A percentile compares a stretch with the other conserved stretches of the same genome.
Evolutionary conservation across 2,797 vertebrate genomes (phyloP).

Genomic region (Austrolebias charrua): DNA sequence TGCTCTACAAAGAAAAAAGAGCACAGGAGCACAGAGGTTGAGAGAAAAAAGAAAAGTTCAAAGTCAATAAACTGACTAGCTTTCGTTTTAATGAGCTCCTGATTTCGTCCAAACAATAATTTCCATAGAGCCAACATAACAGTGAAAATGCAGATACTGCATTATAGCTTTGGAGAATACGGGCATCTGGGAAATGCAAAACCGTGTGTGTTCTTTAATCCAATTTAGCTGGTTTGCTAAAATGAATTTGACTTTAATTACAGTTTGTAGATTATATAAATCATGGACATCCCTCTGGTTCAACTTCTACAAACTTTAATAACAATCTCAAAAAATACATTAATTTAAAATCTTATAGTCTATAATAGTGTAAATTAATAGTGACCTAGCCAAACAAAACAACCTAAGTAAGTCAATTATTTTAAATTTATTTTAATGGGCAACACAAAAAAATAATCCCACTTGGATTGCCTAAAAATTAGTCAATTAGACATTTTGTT

Average conservation of each 20-base stretch:
- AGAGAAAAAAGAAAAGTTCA: background rate
- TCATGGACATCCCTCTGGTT: background rate
- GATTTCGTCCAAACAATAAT: background rate
- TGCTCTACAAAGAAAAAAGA: constrained; percentile 1
- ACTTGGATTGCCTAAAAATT: too few relatives aligned
- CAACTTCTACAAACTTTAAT: background rate
- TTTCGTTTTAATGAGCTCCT: constrained; percentile 4
- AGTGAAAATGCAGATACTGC: background rate
- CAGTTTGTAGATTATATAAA: background rate
- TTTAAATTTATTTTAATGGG: background rate
- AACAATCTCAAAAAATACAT: background rate
- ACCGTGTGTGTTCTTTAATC: background rate
- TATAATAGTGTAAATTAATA: background rate
- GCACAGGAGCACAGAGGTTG: background rate
- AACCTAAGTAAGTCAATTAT: background rate
- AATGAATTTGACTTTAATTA: background rate
- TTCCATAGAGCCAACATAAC: background rate
- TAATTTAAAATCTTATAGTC: background rate
- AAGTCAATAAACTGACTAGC: constrained; percentile 5
- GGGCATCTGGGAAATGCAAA: background rate
- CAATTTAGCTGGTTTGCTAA: background rate
- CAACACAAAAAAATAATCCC: too few relatives aligned
- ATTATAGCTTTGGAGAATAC: background rate
- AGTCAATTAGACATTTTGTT: too few relatives aligned
- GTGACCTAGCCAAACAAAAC: background rate